Base-by-base conservation (phyloP, 2,888 invertebrate species). In the Halictus ligatus region DNA sequence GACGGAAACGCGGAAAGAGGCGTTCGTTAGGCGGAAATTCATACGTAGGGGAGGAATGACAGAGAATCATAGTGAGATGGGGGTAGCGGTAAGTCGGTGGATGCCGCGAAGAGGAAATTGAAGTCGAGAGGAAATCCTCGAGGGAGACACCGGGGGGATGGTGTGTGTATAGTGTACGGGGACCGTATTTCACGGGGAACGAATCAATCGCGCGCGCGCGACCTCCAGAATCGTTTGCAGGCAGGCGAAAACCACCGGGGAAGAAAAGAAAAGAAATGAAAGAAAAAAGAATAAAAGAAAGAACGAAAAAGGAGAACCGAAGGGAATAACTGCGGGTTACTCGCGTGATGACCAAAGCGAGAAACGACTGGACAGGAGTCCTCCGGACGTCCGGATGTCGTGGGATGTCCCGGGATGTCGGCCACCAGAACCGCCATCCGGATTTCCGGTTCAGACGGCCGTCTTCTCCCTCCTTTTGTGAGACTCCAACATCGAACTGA, bases 121-220 rank as follows among this genome's bases (percentile, higher is more conserved):
- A 29, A 35, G 58, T 40, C 29, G 35, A 58, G 80, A 43, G 40
- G 48, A 29, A 43, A 75, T 74, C 7, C 58, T 13, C 50, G 67
- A 21, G 50, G 21, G 46, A 54, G 25, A 18, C n/a, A 43, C 43
- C 2, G 29, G 12, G 18, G 35, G 21, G n/a, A 58, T 12, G n/a
- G 58, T 58, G 10, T 54, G 10, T n/a, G 64, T 6, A 40, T n/a
- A 60, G 46, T 43, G 50, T 43, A 35, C 54, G 75, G 29, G 80
- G 29, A 29, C 35, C 50, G 84, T 67, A 60, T 79, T 76, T 79
- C 74, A 74, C 73, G 69, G 76, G 29, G n/a, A 43, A 43, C 43
- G 79, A 82, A 79, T 86, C 81, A 75, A 86, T 79, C 69, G 79
- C 54, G 79, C n/a, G n/a, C 21, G 74, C 76, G 54, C 54, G 58